These are phyloP conservation scores for Catocala sponsa DNA, from an alignment of 2,888 invertebrate species.

Conservation along the genomic window DNA sequence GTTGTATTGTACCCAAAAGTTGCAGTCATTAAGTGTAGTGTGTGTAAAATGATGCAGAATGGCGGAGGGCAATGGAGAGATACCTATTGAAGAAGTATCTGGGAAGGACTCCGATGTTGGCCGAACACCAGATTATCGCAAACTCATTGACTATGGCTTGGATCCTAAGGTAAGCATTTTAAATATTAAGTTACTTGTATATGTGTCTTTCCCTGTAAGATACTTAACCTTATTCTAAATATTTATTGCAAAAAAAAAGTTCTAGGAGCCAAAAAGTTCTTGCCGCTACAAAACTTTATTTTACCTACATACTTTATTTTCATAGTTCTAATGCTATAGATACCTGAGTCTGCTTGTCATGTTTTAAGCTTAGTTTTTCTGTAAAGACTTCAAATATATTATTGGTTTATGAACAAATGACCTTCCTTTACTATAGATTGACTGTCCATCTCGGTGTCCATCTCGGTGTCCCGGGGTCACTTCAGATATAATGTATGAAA, in stretches of 20 bases:
- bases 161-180: conserved; percentile 92
- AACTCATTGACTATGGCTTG: conserved; percentile 98
- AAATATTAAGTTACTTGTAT: conserved; percentile 2
- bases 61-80: conserved; percentile 96
- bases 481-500: conserved; percentile 6
- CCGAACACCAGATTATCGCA: conserved; percentile 97
- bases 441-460: not conserved
- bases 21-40: conserved; percentile 67
- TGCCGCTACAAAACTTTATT: conserved; percentile 3
- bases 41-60: conserved; percentile 88
- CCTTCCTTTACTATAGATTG: not conserved
- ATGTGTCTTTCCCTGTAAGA: conserved; percentile 4
- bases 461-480: not conserved
- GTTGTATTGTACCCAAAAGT: conserved; percentile 44
- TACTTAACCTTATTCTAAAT: not conserved
- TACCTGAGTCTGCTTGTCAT: no score
- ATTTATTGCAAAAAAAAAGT: not conserved
- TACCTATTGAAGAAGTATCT: conserved; percentile 92
- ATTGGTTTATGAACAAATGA: no score
- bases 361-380: no score
- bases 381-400: no score
- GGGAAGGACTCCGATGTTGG: conserved; percentile 90
- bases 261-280: not conserved
- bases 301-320: conserved; percentile 5
- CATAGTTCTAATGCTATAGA: not conserved